Conservation (phyloP, 2,113 vertebrate genomes). For the Onychorhynchus coronatus region DNA sequence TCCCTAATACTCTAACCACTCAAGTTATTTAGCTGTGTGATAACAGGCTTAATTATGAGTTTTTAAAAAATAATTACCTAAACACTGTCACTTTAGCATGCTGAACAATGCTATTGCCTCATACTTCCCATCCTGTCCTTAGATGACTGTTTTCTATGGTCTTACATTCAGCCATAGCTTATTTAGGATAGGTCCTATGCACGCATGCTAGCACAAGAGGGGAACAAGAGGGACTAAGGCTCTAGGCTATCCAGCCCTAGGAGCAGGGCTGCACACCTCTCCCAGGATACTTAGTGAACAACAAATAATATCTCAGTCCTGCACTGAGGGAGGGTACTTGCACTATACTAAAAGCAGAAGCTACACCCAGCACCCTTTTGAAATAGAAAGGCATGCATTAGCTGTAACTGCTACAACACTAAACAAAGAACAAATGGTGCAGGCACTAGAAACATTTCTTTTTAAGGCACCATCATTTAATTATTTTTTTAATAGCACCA, state of each 20-base stretch:
- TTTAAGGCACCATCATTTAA: not conserved
- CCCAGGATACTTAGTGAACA: not conserved
- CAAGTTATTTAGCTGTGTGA: not conserved
- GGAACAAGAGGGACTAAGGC: not conserved
- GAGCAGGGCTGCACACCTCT: not conserved
- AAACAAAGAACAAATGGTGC: not conserved
- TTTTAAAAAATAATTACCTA: not conserved
- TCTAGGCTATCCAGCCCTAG: not conserved
- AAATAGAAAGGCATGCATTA: not conserved
- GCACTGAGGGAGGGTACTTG: not conserved
- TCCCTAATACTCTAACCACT: too few relatives aligned
- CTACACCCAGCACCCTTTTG: not conserved
- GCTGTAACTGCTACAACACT: not conserved
- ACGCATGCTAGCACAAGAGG: fast-evolving
- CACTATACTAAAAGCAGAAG: not conserved
- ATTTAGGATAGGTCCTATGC: not conserved
- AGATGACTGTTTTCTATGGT: not conserved
- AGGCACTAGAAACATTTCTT: not conserved
- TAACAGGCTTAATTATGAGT: not conserved
- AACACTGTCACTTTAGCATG: not conserved
- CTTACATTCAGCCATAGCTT: not conserved
- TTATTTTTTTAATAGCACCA: not conserved
- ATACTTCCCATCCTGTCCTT: not conserved
- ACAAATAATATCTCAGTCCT: not conserved
- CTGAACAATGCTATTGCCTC: not conserved